phyloP scores from a whole-genome alignment of 2,888 invertebrate genomes.

The Nomada goodeniana region DNA sequence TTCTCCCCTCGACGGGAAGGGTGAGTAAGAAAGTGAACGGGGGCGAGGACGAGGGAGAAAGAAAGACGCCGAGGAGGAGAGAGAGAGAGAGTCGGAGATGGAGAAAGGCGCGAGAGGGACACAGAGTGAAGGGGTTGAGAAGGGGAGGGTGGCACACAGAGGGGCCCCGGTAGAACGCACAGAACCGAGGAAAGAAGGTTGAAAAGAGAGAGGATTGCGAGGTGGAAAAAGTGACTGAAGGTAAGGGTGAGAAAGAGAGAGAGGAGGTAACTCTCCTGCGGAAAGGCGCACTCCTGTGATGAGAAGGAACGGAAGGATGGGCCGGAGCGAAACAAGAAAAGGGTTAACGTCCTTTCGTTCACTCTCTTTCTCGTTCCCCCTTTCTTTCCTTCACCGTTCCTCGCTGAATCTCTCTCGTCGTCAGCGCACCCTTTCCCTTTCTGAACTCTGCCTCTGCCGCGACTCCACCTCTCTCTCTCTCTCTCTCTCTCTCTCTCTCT shows the following conservation, averaged over 20 bases:
- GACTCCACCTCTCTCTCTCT: constrained; percentile 16
- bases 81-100: constrained; percentile 6
- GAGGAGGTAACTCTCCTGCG: constrained; percentile 62
- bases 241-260: constrained; percentile 29
- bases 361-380: constrained; percentile 54
- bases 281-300: constrained; percentile 69
- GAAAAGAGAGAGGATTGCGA: constrained; percentile 46
- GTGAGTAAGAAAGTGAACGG: constrained; percentile 50
- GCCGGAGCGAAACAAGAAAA: constrained; percentile 73
- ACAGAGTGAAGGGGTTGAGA: constrained; percentile 30
- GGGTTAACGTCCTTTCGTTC: constrained; percentile 80
- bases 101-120: background rate
- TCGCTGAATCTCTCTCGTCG: constrained; percentile 40
- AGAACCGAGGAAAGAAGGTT: constrained; percentile 37
- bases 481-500: constrained; percentile 11
- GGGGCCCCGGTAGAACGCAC: constrained; percentile 40
- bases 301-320: constrained; percentile 67
- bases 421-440: constrained; percentile 41
- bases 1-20: constrained; percentile 64
- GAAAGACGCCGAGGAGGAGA: constrained; percentile 32
- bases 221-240: constrained; percentile 61
- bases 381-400: constrained; percentile 31
- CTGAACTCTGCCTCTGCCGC: constrained; percentile 32
- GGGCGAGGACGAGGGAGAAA: constrained; percentile 25
- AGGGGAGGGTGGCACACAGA: constrained; percentile 38